These are phyloP conservation scores for Pachymerium ferrugineum DNA, from an alignment of 2,888 invertebrate genomes.

Conservation along the genomic window DNA sequence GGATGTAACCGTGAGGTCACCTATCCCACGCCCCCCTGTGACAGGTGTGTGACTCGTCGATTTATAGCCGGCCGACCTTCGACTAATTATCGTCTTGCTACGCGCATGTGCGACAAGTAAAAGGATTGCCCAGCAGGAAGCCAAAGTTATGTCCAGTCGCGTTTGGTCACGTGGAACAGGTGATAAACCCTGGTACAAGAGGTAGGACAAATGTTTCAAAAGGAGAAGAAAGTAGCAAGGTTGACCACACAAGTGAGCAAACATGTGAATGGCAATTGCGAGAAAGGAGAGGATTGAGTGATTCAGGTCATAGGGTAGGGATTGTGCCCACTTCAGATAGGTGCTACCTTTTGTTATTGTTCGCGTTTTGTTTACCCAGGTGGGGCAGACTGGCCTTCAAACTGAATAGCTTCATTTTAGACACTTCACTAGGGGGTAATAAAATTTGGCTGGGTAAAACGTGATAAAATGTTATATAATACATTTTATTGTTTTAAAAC, in stretches of 20 bases:
- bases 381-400: too few relatives aligned
- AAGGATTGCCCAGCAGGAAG: not conserved
- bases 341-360: too few relatives aligned
- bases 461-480: too few relatives aligned
- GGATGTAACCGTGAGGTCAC: constrained; percentile 8
- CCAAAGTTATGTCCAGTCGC: constrained; percentile 6
- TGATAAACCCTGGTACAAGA: not conserved
- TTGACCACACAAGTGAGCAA: constrained; percentile 8
- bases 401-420: too few relatives aligned
- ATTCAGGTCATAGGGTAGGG: too few relatives aligned
- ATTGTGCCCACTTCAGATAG: too few relatives aligned
- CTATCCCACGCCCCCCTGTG: not conserved
- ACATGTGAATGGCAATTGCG: too few relatives aligned
- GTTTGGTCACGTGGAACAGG: constrained; percentile 8
- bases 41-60: constrained; percentile 13
- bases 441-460: too few relatives aligned
- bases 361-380: too few relatives aligned
- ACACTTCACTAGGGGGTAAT: too few relatives aligned
- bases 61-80: constrained; percentile 13
- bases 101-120: not conserved
- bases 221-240: not conserved
- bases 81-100: constrained; percentile 8
- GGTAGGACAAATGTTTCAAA: not conserved
- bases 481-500: too few relatives aligned
- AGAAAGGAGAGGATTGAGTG: too few relatives aligned